Conservation (phyloP, 2,113 vertebrate genomes). For the Stictonetta naevosa region DNA sequence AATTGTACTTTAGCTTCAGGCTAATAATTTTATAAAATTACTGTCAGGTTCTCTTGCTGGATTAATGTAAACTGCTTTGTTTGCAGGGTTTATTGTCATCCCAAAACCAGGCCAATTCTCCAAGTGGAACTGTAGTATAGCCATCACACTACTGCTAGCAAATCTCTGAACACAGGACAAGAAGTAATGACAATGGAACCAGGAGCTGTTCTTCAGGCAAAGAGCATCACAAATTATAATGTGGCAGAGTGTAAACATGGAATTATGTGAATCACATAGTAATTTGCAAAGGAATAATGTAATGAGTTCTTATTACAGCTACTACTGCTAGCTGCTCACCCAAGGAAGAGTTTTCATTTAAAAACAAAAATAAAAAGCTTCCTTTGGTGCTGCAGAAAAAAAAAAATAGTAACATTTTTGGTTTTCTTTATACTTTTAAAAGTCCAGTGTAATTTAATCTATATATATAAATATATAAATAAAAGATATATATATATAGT, state of each 20-base stretch:
- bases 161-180: constrained; percentile 82
- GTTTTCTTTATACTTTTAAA: constrained; percentile 75
- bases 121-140: constrained; percentile 97
- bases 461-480: constrained; percentile 65
- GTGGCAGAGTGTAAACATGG: constrained; percentile 69
- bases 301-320: constrained; percentile 62
- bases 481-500: constrained; percentile 61
- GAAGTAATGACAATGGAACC: constrained; percentile 82
- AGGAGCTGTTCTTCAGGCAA: constrained; percentile 86
- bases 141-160: constrained; percentile 85
- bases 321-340: constrained; percentile 58
- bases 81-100: constrained; percentile 94
- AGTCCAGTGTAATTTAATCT: constrained; percentile 74
- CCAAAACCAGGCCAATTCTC: constrained; percentile 95
- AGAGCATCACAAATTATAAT: constrained; percentile 84
- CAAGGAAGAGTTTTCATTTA: constrained; percentile 64
- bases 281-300: constrained; percentile 60
- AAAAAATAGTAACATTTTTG: constrained; percentile 72
- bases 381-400: constrained; percentile 74
- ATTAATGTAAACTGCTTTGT: constrained; percentile 87
- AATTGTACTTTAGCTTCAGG: constrained; percentile 15
- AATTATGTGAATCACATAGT: constrained; percentile 76
- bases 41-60: constrained; percentile 70
- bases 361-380: neutral
- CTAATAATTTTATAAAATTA: constrained; percentile 11